Evolutionary conservation across 2,888 invertebrate genomes (phyloP), one percentile per base, ranked within the genome.

Genomic region (Agrotis ipsilon): DNA sequence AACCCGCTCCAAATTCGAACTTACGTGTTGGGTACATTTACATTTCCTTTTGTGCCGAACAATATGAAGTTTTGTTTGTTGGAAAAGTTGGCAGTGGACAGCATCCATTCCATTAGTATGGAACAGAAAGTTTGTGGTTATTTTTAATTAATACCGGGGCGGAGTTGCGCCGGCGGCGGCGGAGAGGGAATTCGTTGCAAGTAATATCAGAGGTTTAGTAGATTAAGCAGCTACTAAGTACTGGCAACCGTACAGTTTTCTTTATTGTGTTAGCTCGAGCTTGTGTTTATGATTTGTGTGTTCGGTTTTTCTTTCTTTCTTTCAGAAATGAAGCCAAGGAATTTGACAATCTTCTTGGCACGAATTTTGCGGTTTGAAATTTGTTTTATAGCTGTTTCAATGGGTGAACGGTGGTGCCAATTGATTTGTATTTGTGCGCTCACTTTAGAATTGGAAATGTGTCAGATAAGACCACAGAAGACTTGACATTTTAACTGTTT

Each of bases 1-100:
- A 76, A 59, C 57, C 21, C 24, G 59, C 68, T 79, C 64, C 64
- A 52, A 79, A 63, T 72, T 62, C 68, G 48, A 81, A 79, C 77
- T 75, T 72, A 77, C 70, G 68, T 72, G 77, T 74, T 74, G 67
- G 59, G 58, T 76, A 78, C 81, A 86, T 86, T 86, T 86, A 84
- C 80, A 83, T 86, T 84, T 86, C 84, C 82, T 84, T 87, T 88
- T 86, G 82, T 84, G 64, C 74, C 43, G 68, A 63, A 78, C 78
- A 85, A 84, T 86, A 86, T 81, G 83, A 82, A 85, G 86, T 87
- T 87, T 84, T 87, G 79, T 84, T 87, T 86, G 88, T 84, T 85
- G 78, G 76, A 65, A 85, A 88, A 88, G 86, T 88, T 88, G 88
- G 86, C 89, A 88, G 72, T 81, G 87, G 88, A 81, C 86, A 82